phyloP scores from a whole-genome alignment of 2,113 vertebrate species.

The Campylomormyrus tamandua region DNA sequence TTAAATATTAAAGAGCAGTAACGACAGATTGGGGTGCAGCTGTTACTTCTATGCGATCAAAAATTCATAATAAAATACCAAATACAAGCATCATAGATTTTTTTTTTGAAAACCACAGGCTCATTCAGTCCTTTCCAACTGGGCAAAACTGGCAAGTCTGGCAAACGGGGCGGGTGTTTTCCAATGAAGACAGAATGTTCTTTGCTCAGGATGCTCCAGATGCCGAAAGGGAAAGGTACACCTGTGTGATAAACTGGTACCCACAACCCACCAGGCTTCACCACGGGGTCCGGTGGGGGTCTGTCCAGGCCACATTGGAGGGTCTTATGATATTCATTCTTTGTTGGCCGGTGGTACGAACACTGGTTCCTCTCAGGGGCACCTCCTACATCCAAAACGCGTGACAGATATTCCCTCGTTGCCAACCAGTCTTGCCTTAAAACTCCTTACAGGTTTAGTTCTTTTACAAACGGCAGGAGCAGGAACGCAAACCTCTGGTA shows the following conservation, averaged over 20 bases:
- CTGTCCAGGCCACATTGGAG: not conserved
- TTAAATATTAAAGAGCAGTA: not conserved
- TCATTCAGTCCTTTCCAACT: constrained; percentile 9
- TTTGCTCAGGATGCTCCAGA: constrained; percentile 34
- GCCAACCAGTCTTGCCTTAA: not conserved
- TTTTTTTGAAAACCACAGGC: not conserved
- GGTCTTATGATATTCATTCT: constrained; percentile 13
- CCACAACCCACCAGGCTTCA: not conserved
- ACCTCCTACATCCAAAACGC: not conserved
- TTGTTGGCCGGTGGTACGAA: not conserved
- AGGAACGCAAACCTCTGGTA: not conserved
- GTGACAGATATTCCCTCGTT: not conserved
- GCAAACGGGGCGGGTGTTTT: constrained; percentile 16
- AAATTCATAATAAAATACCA: constrained; percentile 1
- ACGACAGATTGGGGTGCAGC: not conserved
- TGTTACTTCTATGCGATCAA: not conserved
- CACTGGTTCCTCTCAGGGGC: not conserved
- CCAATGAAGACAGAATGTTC: constrained; percentile 36
- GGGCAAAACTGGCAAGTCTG: constrained; percentile 2
- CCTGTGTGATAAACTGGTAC: constrained; percentile 33
- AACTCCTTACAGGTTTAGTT: not conserved
- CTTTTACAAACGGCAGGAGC: not conserved
- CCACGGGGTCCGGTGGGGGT: not conserved
- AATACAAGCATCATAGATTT: not conserved
- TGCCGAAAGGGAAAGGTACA: constrained; percentile 36